Evolutionary conservation across 1,140 invertebrate genomes (phyloP).

Genomic region (Monochamus saltuarius): DNA sequence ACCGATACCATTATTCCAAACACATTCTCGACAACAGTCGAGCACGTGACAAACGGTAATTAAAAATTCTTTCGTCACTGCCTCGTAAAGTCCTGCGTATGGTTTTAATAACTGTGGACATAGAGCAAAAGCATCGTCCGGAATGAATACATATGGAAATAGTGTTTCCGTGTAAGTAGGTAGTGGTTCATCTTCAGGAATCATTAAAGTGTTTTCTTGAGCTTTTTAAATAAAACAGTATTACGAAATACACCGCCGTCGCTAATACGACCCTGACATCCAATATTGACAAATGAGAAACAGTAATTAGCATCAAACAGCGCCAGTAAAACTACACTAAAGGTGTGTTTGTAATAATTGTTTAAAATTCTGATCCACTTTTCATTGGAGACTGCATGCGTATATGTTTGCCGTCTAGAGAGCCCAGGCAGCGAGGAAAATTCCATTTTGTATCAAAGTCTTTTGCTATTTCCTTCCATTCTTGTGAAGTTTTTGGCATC

Average conservation of each 20-base stretch:
- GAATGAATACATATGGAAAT: conserved; percentile 43
- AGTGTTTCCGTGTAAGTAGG: conserved; percentile 27
- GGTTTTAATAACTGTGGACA: conserved; percentile 44
- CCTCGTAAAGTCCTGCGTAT: conserved; percentile 35
- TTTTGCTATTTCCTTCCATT: conserved; percentile 35
- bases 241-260: conserved; percentile 37
- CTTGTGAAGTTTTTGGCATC: conserved; percentile 34
- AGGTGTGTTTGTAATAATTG: conserved; percentile 38
- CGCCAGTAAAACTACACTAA: conserved; percentile 32
- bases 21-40: conserved; percentile 12
- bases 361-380: conserved; percentile 34
- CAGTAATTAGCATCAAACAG: conserved; percentile 24
- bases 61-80: conserved; percentile 41
- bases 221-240: conserved; percentile 28
- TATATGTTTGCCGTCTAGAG: conserved; percentile 41
- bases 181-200: conserved; percentile 35
- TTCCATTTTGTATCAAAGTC: conserved; percentile 30
- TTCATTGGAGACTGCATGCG: conserved; percentile 26
- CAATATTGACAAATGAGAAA: conserved; percentile 49
- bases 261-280: conserved; percentile 41
- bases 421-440: conserved; percentile 35
- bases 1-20: conserved; percentile 18
- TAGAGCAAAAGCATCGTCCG: conserved; percentile 50
- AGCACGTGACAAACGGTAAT: conserved; percentile 13
- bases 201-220: conserved; percentile 32